These are phyloP conservation scores for Lepetodrilus schrolli DNA, from an alignment of 2,888 invertebrate genomes.

Conservation along the genomic window DNA sequence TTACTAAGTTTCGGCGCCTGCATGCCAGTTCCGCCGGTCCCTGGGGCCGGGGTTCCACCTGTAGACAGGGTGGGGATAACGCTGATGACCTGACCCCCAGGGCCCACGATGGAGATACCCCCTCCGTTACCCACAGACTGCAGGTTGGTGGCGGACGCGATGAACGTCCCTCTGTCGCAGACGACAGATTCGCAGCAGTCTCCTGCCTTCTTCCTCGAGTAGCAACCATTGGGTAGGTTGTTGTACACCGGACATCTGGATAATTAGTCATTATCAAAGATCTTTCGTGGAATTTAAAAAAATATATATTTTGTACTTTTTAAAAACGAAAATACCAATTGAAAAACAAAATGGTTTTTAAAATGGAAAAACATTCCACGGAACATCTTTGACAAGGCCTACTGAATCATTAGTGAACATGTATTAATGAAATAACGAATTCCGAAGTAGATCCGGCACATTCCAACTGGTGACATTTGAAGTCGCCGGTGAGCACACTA, in stretches of 20 bases:
- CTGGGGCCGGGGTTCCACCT: conserved; percentile 46
- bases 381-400: too few species aligned
- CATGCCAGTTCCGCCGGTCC: conserved; percentile 54
- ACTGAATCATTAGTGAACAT: too few species aligned
- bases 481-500: too few species aligned
- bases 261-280: too few species aligned
- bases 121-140: conserved; percentile 58
- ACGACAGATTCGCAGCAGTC: conserved; percentile 56
- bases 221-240: conserved; percentile 57
- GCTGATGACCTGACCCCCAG: conserved; percentile 44
- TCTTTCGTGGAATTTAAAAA: too few species aligned
- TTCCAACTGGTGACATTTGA: too few species aligned
- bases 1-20: conserved; percentile 51
- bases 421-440: too few species aligned
- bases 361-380: too few species aligned
- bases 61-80: conserved; percentile 51
- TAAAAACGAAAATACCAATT: too few species aligned
- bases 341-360: too few species aligned
- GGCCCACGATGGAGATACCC: conserved; percentile 47
- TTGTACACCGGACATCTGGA: conserved; percentile 60
- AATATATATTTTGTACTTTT: too few species aligned
- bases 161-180: conserved; percentile 48
- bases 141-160: conserved; percentile 55
- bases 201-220: conserved; percentile 54
- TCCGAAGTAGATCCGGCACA: too few species aligned